Conservation (phyloP, 1,140 invertebrate species). For the Aphidius gifuensis region DNA sequence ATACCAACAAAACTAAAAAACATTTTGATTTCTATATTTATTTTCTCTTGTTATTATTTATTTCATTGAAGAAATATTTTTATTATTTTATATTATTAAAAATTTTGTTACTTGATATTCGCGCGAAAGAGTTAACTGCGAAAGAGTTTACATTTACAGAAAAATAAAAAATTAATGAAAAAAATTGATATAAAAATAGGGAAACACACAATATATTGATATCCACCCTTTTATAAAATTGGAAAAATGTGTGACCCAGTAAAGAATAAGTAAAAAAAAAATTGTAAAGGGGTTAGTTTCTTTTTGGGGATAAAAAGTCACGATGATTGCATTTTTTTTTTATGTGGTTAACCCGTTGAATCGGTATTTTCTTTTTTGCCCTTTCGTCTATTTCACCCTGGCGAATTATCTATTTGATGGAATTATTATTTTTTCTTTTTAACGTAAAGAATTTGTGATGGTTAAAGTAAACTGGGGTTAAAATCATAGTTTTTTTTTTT, state of each 20-base stretch:
- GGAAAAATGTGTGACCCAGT: neutral
- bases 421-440: neutral
- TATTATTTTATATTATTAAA: conserved; percentile 11
- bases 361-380: conserved; percentile 13
- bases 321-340: conserved; percentile 23
- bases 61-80: conserved; percentile 16
- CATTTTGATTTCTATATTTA: neutral
- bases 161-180: neutral
- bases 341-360: conserved; percentile 41
- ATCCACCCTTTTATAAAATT: neutral
- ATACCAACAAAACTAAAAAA: conserved; percentile 25
- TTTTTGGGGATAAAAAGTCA: neutral
- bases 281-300: conserved; percentile 1
- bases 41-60: neutral
- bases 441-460: conserved; percentile 14
- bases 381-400: conserved; percentile 11
- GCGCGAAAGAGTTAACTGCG: conserved; percentile 15
- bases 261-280: conserved; percentile 1
- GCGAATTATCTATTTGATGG: too few relatives aligned
- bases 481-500: conserved; percentile 21
- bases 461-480: neutral
- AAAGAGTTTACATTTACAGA: neutral
- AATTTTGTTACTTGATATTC: conserved; percentile 22
- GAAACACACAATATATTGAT: too few relatives aligned
- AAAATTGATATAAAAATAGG: neutral